Evolutionary conservation across 2,113 vertebrate species (phyloP).

Genomic region (Hucho hucho): DNA sequence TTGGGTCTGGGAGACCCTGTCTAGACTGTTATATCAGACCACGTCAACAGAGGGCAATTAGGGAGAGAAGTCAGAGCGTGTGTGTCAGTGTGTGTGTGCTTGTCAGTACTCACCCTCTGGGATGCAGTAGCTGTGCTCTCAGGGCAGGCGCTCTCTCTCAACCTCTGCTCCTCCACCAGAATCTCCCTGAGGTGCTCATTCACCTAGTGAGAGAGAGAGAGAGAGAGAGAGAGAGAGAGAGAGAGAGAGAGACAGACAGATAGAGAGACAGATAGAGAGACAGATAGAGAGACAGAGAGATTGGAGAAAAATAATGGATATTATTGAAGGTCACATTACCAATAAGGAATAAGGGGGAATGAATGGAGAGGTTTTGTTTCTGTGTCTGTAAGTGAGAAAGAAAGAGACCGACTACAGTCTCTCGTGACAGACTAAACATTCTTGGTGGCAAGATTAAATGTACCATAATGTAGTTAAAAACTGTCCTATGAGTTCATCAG

Average conservation of each 20-base stretch:
- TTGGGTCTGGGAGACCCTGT: not conserved
- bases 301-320: not conserved
- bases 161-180: slow-evolving; percentile 86
- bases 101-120: slow-evolving; percentile 78
- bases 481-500: too few relatives aligned
- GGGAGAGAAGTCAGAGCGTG: not conserved
- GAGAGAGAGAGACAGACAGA: slow-evolving; percentile 5
- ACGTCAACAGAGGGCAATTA: not conserved
- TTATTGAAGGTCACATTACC: too few relatives aligned
- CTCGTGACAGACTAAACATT: too few relatives aligned
- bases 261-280: slow-evolving; percentile 3
- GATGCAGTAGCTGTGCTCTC: slow-evolving; percentile 68
- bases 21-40: not conserved
- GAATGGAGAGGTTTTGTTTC: not conserved
- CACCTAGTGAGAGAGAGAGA: not conserved
- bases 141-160: slow-evolving; percentile 74
- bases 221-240: not conserved
- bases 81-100: slow-evolving; percentile 1
- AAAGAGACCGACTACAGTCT: too few relatives aligned
- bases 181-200: slow-evolving; percentile 90
- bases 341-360: not conserved
- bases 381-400: not conserved
- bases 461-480: too few relatives aligned
- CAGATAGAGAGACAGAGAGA: not conserved
- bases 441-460: too few relatives aligned